Conservation (phyloP, 2,888 invertebrate species). For the Drosophila diplacantha region DNA sequence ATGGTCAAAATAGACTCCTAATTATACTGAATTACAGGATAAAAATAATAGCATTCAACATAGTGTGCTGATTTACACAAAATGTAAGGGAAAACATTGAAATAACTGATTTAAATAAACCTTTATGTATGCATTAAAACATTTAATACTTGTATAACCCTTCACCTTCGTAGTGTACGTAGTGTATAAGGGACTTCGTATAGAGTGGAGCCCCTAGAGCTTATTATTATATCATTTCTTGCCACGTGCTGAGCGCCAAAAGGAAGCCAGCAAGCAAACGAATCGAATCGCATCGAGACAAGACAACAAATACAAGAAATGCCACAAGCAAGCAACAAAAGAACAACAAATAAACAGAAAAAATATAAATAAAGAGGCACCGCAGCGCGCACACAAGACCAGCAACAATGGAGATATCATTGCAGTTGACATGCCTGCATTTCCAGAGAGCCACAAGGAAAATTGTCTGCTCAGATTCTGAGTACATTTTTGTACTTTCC, state of each 20-base stretch:
- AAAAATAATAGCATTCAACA: neutral
- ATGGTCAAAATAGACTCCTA: neutral
- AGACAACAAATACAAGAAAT: conserved; percentile 5
- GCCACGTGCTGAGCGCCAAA: conserved; percentile 32
- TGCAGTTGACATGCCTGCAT: conserved; percentile 34
- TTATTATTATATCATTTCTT: conserved; percentile 30
- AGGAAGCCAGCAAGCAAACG: conserved; percentile 26
- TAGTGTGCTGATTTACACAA: neutral
- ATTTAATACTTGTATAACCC: neutral
- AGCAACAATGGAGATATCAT: conserved; percentile 37
- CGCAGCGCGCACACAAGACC: neutral
- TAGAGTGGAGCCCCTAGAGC: neutral
- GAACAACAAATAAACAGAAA: conserved; percentile 1
- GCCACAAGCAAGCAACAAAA: neutral
- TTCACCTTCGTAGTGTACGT: neutral
- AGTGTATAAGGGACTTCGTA: neutral
- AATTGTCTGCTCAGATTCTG: conserved; percentile 32
- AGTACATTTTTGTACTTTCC: neutral
- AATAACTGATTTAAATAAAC: neutral
- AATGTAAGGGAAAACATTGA: neutral
- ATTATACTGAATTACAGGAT: neutral
- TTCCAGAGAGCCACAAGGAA: conserved; percentile 10
- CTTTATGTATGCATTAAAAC: neutral
- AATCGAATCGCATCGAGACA: conserved; percentile 5
- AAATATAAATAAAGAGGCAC: conserved; percentile 1